These are phyloP conservation scores for Pseudorasbora parva DNA, from an alignment of 2,113 vertebrate genomes.

Conservation along the genomic window DNA sequence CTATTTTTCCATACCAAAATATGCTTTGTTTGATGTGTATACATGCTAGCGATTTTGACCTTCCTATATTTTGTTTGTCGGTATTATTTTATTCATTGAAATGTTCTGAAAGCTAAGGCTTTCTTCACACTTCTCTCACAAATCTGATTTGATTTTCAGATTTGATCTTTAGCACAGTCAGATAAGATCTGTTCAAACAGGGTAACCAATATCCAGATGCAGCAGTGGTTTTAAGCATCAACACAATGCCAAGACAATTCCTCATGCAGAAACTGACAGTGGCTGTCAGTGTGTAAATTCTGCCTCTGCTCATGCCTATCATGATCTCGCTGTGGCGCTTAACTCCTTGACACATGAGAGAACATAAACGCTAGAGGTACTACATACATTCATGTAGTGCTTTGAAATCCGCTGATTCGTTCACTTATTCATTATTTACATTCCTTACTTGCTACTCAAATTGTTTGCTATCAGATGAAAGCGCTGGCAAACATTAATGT, in stretches of 20 bases:
- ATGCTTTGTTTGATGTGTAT: conserved; percentile 37
- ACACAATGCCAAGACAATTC: background rate
- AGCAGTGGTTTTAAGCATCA: background rate
- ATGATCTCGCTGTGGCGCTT: background rate
- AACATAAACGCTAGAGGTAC: background rate
- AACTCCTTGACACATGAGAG: background rate
- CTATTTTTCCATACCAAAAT: conserved; percentile 34
- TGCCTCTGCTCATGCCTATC: background rate
- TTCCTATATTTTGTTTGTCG: background rate
- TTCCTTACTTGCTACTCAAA: no score
- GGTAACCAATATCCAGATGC: background rate
- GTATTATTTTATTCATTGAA: background rate
- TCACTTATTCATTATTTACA: background rate
- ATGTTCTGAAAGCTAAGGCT: background rate
- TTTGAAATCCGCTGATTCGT: background rate
- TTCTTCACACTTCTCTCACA: no score
- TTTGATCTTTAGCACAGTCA: conserved; percentile 5
- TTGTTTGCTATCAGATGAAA: background rate
- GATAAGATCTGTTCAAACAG: background rate
- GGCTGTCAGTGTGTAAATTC: background rate
- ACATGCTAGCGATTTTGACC: conserved; percentile 2
- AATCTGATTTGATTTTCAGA: conserved; percentile 6
- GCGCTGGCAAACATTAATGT: background rate
- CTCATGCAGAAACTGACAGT: background rate
- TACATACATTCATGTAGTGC: background rate